phyloP scores from a whole-genome alignment of 2,888 invertebrate species.

The Rhorus exstirpatorius region DNA sequence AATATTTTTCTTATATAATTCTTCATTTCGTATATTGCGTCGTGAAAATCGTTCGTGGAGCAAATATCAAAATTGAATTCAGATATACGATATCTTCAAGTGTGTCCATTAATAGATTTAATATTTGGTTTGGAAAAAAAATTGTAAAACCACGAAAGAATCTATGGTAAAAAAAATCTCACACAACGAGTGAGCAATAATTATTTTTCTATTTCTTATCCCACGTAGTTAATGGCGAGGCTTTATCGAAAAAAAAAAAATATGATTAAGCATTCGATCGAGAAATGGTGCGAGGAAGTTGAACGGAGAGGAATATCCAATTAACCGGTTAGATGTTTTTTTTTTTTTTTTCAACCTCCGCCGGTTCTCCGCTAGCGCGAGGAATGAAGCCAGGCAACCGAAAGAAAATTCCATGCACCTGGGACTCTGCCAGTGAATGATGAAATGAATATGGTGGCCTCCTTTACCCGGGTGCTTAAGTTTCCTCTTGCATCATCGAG shows the following conservation, averaged over 20 bases:
- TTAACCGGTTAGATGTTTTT: conserved; percentile 60
- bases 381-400: conserved; percentile 6
- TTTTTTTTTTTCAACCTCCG: conserved; percentile 10
- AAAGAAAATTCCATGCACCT: conserved; percentile 61
- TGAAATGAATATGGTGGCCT: conserved; percentile 66
- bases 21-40: too few species aligned
- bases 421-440: conserved; percentile 40
- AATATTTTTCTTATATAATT: too few species aligned
- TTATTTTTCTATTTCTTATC: conserved; percentile 5
- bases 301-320: conserved; percentile 46
- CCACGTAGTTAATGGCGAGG: conserved; percentile 39
- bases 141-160: neutral
- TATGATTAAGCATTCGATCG: conserved; percentile 54
- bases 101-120: too few species aligned
- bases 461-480: conserved; percentile 3
- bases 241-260: conserved; percentile 57
- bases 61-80: too few species aligned
- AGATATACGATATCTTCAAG: too few species aligned
- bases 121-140: conserved; percentile 2
- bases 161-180: neutral
- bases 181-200: neutral
- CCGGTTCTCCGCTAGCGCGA: neutral
- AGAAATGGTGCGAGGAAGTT: neutral
- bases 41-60: too few species aligned
- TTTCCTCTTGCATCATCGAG: conserved; percentile 8